Evolutionary conservation across 2,888 invertebrate species (phyloP), one percentile per base, ranked within the genome.

Genomic region (Tethea ocularis): DNA sequence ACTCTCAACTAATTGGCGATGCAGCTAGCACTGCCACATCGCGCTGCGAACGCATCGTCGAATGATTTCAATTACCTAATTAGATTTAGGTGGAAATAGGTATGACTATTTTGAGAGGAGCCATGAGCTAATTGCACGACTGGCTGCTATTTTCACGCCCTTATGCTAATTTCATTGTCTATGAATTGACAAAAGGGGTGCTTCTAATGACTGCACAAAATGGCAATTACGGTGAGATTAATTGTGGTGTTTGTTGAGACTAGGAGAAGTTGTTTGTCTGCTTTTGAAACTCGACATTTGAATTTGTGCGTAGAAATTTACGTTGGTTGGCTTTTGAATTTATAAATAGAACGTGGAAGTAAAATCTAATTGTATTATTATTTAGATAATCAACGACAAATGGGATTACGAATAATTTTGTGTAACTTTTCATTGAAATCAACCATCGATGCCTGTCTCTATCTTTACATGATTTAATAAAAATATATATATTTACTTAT

Each of bases 31-130:
- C 61, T 68, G 62, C 67, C 71, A 64, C 65, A 66, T 55, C 33
- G 64, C 61, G 58, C 61, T 66, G 59, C 62, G 62, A 67, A 69
- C 69, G 65, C 70, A 67, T 63, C 68, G 74, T 72, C 75, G 77
- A 79, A 82, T 84, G 81, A 86, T 87, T 87, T 84, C 86, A 89
- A 87, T 88, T 85, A 84, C 83, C 72, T 84, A 83, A 86, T 88
- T 87, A 84, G 77, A 85, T 84, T 81, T 79, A 80, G 78, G 72
- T 65, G 63, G 60, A 64, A 64, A 57, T 56, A 72, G 67, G 68
- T 69, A 56, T 36, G 59, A 68, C 68, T 57, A 57, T 60, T 59
- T 33, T 41, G 55, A 57, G 54, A 59, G 58, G 33, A 62, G 61
- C 69, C 70, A 67, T 62, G 63, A 70, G 66, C 74, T 80, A 77